Base-by-base conservation (phyloP, 2,113 vertebrate genomes). In the Hemichromis elongatus region DNA sequence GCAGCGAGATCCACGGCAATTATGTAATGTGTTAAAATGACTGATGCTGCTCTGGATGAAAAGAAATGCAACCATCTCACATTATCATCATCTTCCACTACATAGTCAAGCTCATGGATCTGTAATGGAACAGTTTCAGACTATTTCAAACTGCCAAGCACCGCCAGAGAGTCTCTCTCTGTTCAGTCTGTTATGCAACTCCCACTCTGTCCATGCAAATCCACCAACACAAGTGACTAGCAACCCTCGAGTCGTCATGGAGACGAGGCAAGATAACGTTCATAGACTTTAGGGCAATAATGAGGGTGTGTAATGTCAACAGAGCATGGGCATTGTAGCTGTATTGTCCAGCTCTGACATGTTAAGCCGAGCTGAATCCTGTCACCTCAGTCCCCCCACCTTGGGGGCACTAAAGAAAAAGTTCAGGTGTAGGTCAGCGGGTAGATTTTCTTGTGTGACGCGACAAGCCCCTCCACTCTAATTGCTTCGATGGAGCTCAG, bases 201-300 rank as follows among this genome's bases (percentile, higher is more conserved):
- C 92, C 90, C 86, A 92, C 92, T 90, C 87, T 61, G 90, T 84
- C 90, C 90, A 95, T 94, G 94, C 94, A 95, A 94, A 95, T 93
- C 89, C 92, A 87, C 94, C 91, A 87, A 94, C 92, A 84, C 93
- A 85, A 91, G 83, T 81, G 80, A 92, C 94, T 90, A 86, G 92
- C 91, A 94, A 91, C 90, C 89, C 92, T 89, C 77, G 70, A 90
- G 84, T 86, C 24, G 91, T 94, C 90, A 95, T 94, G 93, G 95
- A 89, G 86, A 95, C 89, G 1, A 84, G 11, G 86, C 50, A 61
- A 94, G 93, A 93, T 93, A 94, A 91, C 93, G 86, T 91, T 91
- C 89, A 84, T 82, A 66, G 84, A 90, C 79, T 92, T 90, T 66
- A 81, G 84, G 61, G 87, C 87, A 73, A 70, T 87, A 90, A 91